Percentiles rank a stretch among this genome's conserved stretches.
phyloP scores from a whole-genome alignment of 2,113 vertebrate genomes.

The Dromiciops gliroides region DNA sequence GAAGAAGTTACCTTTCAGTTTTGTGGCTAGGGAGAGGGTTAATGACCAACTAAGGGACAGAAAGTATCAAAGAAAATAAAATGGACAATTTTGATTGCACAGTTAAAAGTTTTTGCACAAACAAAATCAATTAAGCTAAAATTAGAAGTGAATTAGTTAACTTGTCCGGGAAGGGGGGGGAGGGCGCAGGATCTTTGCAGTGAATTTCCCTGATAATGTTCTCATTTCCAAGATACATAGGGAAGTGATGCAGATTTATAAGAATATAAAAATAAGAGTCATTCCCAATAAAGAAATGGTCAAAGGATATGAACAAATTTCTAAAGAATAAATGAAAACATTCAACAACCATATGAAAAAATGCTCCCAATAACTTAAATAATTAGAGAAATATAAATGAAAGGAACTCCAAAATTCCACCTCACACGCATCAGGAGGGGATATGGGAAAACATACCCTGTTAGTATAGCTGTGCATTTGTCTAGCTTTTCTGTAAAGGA shows the following conservation, averaged over 20 bases:
- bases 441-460: not conserved
- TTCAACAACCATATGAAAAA: not conserved
- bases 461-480: not conserved
- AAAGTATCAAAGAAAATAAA: not conserved
- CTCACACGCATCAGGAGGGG: not conserved
- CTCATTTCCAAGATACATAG: not conserved
- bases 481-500: not conserved
- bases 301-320: not conserved
- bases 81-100: not conserved
- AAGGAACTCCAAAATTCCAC: not conserved
- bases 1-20: not conserved
- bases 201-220: not conserved
- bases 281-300: not conserved
- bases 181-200: not conserved
- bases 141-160: not conserved
- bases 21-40: not conserved
- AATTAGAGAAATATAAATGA: not conserved
- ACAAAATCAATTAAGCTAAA: not conserved
- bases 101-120: not conserved
- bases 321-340: not conserved
- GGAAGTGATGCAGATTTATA: not conserved
- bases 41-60: not conserved
- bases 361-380: not conserved
- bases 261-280: not conserved
- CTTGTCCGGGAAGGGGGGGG: no score